A percentile compares a stretch with the other conserved stretches of the same genome.
These are phyloP conservation scores for Cyanoramphus novaezelandiae DNA, from an alignment of 2,113 vertebrate species.

Conservation along the genomic window DNA sequence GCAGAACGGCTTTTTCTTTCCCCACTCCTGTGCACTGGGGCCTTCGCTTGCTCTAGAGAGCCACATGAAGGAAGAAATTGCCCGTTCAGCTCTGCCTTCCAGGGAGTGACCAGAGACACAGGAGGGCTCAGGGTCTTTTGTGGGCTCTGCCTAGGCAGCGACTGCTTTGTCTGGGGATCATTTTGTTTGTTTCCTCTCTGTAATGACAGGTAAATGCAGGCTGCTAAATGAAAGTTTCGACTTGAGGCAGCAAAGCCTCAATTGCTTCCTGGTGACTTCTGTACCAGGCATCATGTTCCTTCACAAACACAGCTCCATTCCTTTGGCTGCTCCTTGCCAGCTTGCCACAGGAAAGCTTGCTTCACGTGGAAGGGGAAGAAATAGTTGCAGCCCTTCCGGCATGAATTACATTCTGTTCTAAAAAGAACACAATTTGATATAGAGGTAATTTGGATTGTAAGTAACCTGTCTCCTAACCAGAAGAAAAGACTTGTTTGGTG, in stretches of 20 bases:
- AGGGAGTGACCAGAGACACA: background rate
- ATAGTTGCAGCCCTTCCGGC: background rate
- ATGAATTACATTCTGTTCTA: background rate
- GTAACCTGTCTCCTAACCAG: background rate
- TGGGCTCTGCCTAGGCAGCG: background rate
- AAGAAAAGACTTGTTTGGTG: background rate
- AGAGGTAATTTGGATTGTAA: background rate
- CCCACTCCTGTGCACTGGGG: background rate
- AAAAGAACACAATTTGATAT: background rate
- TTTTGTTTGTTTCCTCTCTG: background rate
- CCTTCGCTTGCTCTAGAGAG: constrained; percentile 14
- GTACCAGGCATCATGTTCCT: fast-evolving
- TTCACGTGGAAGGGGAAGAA: background rate
- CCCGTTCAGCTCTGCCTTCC: background rate
- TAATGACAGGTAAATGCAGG: background rate
- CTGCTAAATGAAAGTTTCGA: background rate
- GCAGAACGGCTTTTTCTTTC: constrained; percentile 46
- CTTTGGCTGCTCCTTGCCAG: background rate
- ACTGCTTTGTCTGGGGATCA: background rate
- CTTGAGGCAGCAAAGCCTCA: background rate
- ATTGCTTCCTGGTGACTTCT: background rate
- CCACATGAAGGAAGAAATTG: background rate
- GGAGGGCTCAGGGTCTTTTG: background rate
- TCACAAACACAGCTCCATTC: background rate
- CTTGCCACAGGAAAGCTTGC: background rate